A percentile compares a stretch with the other conserved stretches of the same genome.
Evolutionary conservation across 1,140 invertebrate species (phyloP).

Genomic region (Drosophila asahinai): DNA sequence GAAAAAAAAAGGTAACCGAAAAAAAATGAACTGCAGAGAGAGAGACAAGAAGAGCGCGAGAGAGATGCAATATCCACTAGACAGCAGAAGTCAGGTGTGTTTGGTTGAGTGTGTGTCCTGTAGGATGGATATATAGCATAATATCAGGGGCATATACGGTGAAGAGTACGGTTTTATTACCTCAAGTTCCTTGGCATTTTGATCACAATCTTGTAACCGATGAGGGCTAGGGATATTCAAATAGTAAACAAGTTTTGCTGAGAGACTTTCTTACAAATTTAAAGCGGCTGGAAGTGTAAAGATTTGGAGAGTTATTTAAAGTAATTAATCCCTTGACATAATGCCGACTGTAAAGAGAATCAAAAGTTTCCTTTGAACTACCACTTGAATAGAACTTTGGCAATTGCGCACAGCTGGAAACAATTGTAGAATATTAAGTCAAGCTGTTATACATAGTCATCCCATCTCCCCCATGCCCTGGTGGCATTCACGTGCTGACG

Average conservation of each 20-base stretch:
- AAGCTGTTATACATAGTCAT: background rate
- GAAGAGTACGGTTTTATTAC: constrained; percentile 2
- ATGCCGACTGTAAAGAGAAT: background rate
- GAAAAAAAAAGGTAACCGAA: constrained; percentile 15
- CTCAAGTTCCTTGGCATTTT: constrained; percentile 1
- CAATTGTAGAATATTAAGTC: background rate
- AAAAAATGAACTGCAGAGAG: constrained; percentile 8
- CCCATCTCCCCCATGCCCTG: background rate
- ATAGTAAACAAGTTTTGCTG: background rate
- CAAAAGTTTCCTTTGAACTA: background rate
- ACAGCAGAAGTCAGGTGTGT: constrained; percentile 29
- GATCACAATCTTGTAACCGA: background rate
- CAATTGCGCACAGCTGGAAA: background rate
- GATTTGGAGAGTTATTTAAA: too few relatives aligned
- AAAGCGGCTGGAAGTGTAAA: too few relatives aligned
- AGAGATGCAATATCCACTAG: constrained; percentile 17
- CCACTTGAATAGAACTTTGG: constrained; percentile 1
- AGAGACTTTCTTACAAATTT: too few relatives aligned
- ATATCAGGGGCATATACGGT: constrained; percentile 6
- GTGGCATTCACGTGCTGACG: constrained; percentile 26
- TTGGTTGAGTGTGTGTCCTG: background rate
- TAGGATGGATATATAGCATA: constrained; percentile 10
- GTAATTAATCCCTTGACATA: too few relatives aligned
- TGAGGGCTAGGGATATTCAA: background rate
- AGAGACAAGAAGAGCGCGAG: background rate